Evolutionary conservation across 64 coral and sea anemone species (phyloP), one percentile per base, ranked within the genome.

Genomic region (Platygyra sinensis): DNA sequence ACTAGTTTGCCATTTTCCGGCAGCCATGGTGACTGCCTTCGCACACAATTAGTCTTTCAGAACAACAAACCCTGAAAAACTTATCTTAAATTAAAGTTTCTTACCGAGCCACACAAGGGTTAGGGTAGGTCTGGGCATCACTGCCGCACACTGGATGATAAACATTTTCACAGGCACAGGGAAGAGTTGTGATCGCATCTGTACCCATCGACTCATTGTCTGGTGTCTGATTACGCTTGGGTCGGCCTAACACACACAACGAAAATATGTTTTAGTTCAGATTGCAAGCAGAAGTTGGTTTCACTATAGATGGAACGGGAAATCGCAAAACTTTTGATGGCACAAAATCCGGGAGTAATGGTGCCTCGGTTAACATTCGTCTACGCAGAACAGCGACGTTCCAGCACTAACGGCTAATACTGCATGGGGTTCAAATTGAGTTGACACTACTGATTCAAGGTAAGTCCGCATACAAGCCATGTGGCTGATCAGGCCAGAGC

Each of bases 41-140:
- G 12, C 0, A 3, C 3, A 4, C 20, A 16, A 18, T 62, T 62
- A 18, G 3, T 62, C 14, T 6, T 15, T 9, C 60, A 16, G 11
- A 15, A 0, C 57, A 17, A 60, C 50, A 59, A 30, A 30, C 33
- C 33, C 33, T 36, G 33, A 3, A 36, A 36, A 36, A 36, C 3
- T 36, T 36, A 36, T 24, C 31, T 77, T 20, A 27, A 59, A 82
- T 20, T 74, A 15, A 12, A 57, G 20, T 74, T 61, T 2, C 72
- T 78, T 72, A 92, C 90, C 62, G 84, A n/a, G 90, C 90, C 24
- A 92, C 86, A 30, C 90, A 92, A 64, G 59, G 74, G 54, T 87
- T 92, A 24, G 82, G 90, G 38, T 80, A 87, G 16, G 90, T 92
- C 49, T 87, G 72, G 10, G 59, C 90, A 79, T 92, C 80, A 11